Conservation (phyloP, 2,113 vertebrate species). For the Varanus komodoensis region DNA sequence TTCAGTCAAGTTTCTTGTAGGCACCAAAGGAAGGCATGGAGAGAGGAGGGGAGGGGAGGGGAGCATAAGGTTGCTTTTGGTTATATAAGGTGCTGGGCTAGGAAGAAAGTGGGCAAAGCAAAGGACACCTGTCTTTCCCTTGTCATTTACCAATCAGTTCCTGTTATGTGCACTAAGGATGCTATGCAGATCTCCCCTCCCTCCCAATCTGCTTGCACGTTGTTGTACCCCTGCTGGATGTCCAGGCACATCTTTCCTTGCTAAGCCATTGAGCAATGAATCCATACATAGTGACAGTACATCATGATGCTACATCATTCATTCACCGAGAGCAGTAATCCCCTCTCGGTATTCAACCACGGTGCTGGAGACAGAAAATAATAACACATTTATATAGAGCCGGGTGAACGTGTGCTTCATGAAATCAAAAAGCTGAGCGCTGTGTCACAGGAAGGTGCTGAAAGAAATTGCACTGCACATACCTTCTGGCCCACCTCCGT, state of each 20-base stretch:
- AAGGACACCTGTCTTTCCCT: not conserved
- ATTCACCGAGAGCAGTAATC: conserved; percentile 21
- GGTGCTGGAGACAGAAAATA: conserved; percentile 5
- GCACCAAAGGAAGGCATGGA: not conserved
- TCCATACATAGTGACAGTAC: not conserved
- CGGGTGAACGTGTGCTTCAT: not conserved
- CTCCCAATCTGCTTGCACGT: not conserved
- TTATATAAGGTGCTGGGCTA: not conserved
- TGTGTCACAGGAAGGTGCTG: not conserved
- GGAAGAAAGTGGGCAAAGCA: not conserved
- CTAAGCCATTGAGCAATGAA: conserved; percentile 18
- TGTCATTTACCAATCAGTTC: not conserved
- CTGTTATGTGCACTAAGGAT: not conserved
- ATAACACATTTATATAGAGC: conserved; percentile 10
- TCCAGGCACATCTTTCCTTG: not conserved
- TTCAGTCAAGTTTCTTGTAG: not conserved
- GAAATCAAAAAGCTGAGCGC: not conserved
- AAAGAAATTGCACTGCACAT: not conserved
- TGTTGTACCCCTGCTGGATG: not conserved
- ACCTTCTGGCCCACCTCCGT: not conserved
- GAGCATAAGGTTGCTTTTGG: not conserved
- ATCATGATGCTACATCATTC: conserved; percentile 6
- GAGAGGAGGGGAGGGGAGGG: not conserved
- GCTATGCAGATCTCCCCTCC: not conserved
- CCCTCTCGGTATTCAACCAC: conserved; percentile 18